phyloP scores from a whole-genome alignment of 2,113 vertebrate species.

The Poeciliopsis retropinna region DNA sequence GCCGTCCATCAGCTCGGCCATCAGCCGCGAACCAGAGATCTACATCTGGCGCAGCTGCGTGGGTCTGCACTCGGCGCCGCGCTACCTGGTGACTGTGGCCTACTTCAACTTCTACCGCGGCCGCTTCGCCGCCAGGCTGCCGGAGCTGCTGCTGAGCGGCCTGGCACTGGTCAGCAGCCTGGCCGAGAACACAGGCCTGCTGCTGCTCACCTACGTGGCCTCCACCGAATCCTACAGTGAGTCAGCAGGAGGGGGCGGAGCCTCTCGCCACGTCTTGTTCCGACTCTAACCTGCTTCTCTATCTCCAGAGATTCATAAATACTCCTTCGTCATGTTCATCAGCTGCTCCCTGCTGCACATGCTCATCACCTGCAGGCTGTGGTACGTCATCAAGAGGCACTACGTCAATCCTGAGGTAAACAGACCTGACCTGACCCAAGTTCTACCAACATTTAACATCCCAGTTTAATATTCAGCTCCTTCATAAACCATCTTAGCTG shows the following conservation, averaged over 20 bases:
- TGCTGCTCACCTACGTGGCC: conserved; percentile 91
- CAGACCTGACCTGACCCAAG: accelerated
- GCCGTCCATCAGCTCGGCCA: conserved; percentile 93
- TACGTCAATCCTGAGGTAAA: conserved; percentile 88
- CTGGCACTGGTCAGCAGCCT: conserved; percentile 82
- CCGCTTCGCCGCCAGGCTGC: conserved; percentile 68
- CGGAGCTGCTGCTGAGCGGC: conserved; percentile 78
- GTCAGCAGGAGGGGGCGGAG: conserved; percentile 6
- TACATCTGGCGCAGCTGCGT: conserved; percentile 95
- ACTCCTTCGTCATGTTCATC: conserved; percentile 89
- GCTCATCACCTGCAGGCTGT: conserved; percentile 89
- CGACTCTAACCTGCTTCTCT: background rate
- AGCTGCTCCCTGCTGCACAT: conserved; percentile 87
- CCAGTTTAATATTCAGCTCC: too few relatives aligned
- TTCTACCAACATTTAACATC: too few relatives aligned
- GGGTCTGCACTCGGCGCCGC: conserved; percentile 90
- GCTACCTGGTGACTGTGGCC: conserved; percentile 83
- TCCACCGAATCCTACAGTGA: conserved; percentile 90
- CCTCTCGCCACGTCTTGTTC: accelerated
- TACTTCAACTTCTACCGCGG: conserved; percentile 90
- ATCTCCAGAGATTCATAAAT: conserved; percentile 86
- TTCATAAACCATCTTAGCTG: too few relatives aligned
- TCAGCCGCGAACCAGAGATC: conserved; percentile 88
- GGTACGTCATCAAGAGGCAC: conserved; percentile 85
- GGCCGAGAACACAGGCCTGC: conserved; percentile 86